phyloP scores from a whole-genome alignment of 1,140 invertebrate genomes.

The Drosophila virilis region DNA sequence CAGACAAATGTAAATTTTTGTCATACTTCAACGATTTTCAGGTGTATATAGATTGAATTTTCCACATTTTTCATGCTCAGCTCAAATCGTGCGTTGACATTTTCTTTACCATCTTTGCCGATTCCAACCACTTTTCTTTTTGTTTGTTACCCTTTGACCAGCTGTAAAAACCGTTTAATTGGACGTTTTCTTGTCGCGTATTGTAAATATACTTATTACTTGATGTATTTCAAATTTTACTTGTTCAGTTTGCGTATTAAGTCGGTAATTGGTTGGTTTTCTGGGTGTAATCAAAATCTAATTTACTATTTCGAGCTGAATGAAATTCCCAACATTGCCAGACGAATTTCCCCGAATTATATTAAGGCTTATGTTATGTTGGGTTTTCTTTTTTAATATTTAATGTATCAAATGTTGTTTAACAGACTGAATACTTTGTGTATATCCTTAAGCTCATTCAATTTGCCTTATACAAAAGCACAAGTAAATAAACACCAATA shows the following conservation, averaged over 20 bases:
- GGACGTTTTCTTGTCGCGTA: constrained; percentile 1
- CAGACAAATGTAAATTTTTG: constrained; percentile 65
- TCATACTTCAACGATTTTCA: constrained; percentile 56
- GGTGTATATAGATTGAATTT: constrained; percentile 17
- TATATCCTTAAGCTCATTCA: constrained; percentile 1
- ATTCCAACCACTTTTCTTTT: constrained; percentile 4
- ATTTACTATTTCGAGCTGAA: constrained; percentile 4
- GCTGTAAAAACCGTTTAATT: constrained; percentile 18
- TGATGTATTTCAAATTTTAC: neutral
- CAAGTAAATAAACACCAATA: constrained; percentile 5
- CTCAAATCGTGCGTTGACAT: constrained; percentile 32
- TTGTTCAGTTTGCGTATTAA: constrained; percentile 4
- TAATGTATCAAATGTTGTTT: neutral
- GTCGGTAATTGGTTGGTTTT: constrained; percentile 17
- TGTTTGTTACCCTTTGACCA: constrained; percentile 21
- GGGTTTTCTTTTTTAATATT: neutral
- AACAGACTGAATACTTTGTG: neutral
- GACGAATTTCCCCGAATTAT: neutral
- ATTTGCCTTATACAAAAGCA: constrained; percentile 33
- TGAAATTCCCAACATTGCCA: neutral
- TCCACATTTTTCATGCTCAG: constrained; percentile 57
- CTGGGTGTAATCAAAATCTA: constrained; percentile 1
- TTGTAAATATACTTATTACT: neutral
- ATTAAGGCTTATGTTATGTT: neutral
- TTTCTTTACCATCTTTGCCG: constrained; percentile 35